Conservation (phyloP, 2,888 invertebrate genomes). For the Troilus luridus region DNA sequence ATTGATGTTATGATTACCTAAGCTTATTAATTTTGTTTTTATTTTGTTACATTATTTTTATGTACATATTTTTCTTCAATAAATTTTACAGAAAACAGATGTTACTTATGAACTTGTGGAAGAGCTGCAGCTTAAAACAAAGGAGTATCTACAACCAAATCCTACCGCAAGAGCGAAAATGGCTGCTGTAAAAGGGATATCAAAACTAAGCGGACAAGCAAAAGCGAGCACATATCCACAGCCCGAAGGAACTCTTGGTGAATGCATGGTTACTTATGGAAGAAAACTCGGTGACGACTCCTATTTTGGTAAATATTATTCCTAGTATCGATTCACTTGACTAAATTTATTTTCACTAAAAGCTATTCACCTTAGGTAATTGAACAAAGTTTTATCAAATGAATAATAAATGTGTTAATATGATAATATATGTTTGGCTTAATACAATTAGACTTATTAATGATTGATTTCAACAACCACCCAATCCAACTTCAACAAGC, state of each 20-base stretch:
- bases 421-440: no score
- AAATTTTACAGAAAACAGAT: conserved; percentile 91
- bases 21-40: not conserved
- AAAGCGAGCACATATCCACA: conserved; percentile 98
- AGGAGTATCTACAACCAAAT: conserved; percentile 99
- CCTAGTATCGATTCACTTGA: no score
- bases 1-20: not conserved
- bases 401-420: no score
- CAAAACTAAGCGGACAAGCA: conserved; percentile 96
- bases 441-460: no score
- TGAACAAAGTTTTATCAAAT: no score
- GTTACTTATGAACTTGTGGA: conserved; percentile 97
- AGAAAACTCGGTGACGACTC: conserved; percentile 96
- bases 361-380: no score
- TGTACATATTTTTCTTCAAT: not conserved
- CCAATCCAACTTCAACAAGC: no score
- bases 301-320: conserved; percentile 80
- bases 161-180: conserved; percentile 95
- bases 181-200: conserved; percentile 95
- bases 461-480: no score
- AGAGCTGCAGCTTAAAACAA: conserved; percentile 95
- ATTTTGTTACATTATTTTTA: not conserved
- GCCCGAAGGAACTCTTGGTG: conserved; percentile 97
- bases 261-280: conserved; percentile 96
- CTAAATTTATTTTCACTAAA: no score